These are phyloP conservation scores for Glyptemys insculpta DNA, from an alignment of 2,797 vertebrate species.

Conservation along the genomic window DNA sequence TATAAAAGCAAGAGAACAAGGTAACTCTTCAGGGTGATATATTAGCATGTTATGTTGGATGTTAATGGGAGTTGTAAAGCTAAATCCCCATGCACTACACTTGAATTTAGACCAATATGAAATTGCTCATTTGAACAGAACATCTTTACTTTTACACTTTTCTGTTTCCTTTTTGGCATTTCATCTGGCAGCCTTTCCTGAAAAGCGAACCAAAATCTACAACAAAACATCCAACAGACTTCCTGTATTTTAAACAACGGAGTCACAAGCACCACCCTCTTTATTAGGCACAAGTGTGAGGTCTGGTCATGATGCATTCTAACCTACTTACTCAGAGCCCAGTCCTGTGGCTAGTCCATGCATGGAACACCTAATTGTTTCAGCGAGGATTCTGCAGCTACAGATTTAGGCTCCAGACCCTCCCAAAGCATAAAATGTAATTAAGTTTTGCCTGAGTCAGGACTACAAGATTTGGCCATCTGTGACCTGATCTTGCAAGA, in stretches of 20 bases:
- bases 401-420: not conserved
- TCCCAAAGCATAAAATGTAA: not conserved
- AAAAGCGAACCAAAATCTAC: not conserved
- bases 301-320: not conserved
- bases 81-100: not conserved
- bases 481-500: not conserved
- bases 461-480: not conserved
- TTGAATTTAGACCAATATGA: not conserved
- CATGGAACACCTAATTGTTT: not conserved
- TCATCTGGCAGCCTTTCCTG: not conserved
- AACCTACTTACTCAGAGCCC: not conserved
- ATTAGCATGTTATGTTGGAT: not conserved
- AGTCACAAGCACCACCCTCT: not conserved
- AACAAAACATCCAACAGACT: not conserved
- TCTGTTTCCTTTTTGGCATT: not conserved
- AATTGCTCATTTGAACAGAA: not conserved
- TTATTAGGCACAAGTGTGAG: not conserved
- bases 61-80: not conserved
- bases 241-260: conserved; percentile 1
- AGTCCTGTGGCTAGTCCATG: not conserved
- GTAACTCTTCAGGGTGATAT: conserved; percentile 22
- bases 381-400: not conserved
- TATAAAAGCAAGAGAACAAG: conserved; percentile 42
- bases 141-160: not conserved
- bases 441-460: not conserved